Percentiles rank a stretch among this genome's conserved stretches.
Evolutionary conservation across 1,140 invertebrate genomes (phyloP).

Genomic region (Periplaneta americana): DNA sequence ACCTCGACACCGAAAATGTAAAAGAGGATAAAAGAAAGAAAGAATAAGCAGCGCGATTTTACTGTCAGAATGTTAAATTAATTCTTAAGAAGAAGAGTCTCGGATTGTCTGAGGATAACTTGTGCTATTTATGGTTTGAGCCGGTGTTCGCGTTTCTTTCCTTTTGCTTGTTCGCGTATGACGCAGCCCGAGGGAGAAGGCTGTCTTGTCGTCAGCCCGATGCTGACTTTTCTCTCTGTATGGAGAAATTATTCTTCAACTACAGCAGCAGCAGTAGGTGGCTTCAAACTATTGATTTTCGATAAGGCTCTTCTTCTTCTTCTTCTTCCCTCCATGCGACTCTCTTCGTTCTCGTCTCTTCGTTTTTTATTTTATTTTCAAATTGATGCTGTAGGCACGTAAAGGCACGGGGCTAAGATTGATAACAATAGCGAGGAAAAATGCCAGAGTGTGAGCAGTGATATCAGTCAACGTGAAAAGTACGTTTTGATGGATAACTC

Average conservation of each 20-base stretch:
- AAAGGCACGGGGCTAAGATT: neutral
- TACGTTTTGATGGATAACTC: neutral
- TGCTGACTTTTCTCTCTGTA: neutral
- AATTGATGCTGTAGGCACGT: neutral
- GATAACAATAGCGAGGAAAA: neutral
- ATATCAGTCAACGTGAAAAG: too few relatives aligned
- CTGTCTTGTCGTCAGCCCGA: neutral
- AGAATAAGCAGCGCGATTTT: too few relatives aligned
- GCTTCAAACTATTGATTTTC: conserved; percentile 20
- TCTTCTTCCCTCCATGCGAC: conserved; percentile 46
- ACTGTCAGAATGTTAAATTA: too few relatives aligned
- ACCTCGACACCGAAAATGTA: too few relatives aligned
- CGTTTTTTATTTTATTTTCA: neutral
- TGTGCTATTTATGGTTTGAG: neutral
- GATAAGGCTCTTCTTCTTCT: conserved; percentile 56
- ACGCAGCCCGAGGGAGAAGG: neutral
- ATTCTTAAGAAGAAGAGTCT: too few relatives aligned
- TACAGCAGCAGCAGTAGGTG: neutral
- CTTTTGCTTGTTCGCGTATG: neutral
- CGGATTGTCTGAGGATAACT: too few relatives aligned
- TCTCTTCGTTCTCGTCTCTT: neutral
- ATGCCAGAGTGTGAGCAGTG: neutral
- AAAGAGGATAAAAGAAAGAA: too few relatives aligned
- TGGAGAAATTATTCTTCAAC: conserved; percentile 3
- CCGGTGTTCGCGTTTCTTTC: neutral